Evolutionary conservation across 2,113 vertebrate genomes (phyloP).

Genomic region (Galemys pyrenaicus): DNA sequence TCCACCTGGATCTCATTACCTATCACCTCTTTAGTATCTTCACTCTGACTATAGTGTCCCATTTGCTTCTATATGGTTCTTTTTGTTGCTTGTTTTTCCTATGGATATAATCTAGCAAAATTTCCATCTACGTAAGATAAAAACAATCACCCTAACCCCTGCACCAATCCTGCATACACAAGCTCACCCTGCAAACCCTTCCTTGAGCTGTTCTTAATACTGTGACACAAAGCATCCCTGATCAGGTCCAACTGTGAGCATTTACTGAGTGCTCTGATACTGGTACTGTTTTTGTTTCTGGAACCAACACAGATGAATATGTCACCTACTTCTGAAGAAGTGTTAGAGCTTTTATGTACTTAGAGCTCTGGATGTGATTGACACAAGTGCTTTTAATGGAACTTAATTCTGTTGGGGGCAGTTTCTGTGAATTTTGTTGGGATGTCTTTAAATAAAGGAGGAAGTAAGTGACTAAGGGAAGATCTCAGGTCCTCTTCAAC

Average conservation of each 20-base stretch:
- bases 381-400: background rate
- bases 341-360: background rate
- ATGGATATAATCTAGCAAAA: background rate
- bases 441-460: background rate
- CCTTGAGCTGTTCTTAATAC: background rate
- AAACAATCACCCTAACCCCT: background rate
- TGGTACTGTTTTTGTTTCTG: background rate
- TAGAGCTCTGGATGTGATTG: background rate
- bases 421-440: background rate
- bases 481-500: background rate
- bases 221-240: background rate
- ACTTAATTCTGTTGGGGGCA: background rate
- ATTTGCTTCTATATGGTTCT: background rate
- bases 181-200: background rate
- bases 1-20: background rate
- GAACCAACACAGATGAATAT: background rate
- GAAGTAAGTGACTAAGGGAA: background rate
- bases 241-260: background rate
- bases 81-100: background rate
- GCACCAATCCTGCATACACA: accelerated
- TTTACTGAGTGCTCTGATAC: background rate
- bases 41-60: background rate
- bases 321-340: background rate
- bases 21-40: background rate
- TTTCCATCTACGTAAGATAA: background rate